Evolutionary conservation across 2,888 invertebrate species (phyloP).

Genomic region (Ornithoptera alexandrae): DNA sequence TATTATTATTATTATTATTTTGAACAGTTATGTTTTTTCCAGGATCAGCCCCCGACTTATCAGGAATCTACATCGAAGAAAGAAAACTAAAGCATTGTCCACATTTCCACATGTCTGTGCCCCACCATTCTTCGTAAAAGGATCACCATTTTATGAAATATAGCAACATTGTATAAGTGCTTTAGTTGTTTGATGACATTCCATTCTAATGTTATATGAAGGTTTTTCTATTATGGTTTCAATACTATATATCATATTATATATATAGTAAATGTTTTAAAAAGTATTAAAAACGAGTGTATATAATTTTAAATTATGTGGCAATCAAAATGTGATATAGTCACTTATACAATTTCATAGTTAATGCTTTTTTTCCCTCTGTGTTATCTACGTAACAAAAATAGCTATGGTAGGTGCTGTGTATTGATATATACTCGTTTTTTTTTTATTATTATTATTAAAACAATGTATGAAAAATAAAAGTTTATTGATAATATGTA

Average conservation of each 20-base stretch:
- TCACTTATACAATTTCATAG: conserved; percentile 1
- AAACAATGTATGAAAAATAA: conserved; percentile 1
- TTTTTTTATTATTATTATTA: conserved; percentile 1
- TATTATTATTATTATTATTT: background rate
- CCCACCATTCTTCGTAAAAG: conserved; percentile 4
- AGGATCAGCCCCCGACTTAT: conserved; percentile 93
- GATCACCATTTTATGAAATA: background rate
- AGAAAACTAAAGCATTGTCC: conserved; percentile 82
- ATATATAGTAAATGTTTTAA: background rate
- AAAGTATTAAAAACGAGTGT: background rate
- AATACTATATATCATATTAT: background rate
- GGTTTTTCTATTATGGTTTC: conserved; percentile 14
- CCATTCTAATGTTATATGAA: conserved; percentile 12
- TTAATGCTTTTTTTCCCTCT: background rate
- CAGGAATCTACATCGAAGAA: conserved; percentile 88
- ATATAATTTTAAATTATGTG: background rate
- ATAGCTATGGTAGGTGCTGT: background rate
- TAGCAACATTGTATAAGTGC: background rate
- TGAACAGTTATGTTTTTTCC: conserved; percentile 41
- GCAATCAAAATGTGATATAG: conserved; percentile 16
- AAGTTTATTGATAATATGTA: background rate
- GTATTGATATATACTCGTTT: background rate
- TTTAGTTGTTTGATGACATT: conserved; percentile 19
- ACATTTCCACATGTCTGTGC: conserved; percentile 56
- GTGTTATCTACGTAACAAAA: background rate